Evolutionary conservation across 2,888 invertebrate species (phyloP).

Genomic region (Scelioninae gen. 2): DNA sequence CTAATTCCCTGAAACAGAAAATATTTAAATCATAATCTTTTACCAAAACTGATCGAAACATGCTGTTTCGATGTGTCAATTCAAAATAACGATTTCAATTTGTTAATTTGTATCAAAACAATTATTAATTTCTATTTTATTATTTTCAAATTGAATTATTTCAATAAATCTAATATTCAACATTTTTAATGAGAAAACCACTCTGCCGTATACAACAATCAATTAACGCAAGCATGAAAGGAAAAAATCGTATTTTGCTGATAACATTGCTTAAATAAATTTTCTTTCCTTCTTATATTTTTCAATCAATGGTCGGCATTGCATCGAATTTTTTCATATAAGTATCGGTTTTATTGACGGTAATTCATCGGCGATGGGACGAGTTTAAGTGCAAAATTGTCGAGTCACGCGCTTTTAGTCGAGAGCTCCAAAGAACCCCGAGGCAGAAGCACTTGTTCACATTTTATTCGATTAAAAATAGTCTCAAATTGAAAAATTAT

Average conservation of each 20-base stretch:
- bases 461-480: conserved; percentile 30
- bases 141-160: too few relatives aligned
- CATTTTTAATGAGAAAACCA: too few relatives aligned
- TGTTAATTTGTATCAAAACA: too few relatives aligned
- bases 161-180: too few relatives aligned
- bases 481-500: conserved; percentile 34
- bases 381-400: conserved; percentile 54
- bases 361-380: conserved; percentile 47
- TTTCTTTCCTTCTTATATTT: conserved; percentile 5
- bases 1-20: conserved; percentile 32
- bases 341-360: conserved; percentile 50
- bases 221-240: too few relatives aligned
- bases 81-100: not conserved
- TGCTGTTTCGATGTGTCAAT: too few relatives aligned
- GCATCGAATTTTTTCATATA: conserved; percentile 40
- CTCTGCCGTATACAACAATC: too few relatives aligned
- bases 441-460: conserved; percentile 27
- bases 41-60: too few relatives aligned
- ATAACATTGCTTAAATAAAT: not conserved
- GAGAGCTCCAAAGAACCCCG: conserved; percentile 36
- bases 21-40: not conserved
- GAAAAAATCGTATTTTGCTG: too few relatives aligned
- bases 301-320: conserved; percentile 23
- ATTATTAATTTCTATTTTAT: too few relatives aligned
- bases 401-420: conserved; percentile 52